phyloP scores from a whole-genome alignment of 1,140 invertebrate species.

The Zaprionus davidi region DNA sequence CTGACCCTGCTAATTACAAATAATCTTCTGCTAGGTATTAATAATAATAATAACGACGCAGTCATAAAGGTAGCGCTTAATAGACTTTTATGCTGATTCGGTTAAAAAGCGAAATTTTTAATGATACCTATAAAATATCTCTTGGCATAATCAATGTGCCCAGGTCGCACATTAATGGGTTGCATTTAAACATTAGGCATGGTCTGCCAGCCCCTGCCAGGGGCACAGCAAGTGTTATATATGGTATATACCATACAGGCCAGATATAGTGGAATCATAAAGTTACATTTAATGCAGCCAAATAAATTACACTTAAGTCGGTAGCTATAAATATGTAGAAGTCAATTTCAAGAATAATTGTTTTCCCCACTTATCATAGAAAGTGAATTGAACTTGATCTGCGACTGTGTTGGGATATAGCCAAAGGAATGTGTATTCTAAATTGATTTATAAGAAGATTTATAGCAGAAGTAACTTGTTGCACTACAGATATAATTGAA shows the following conservation, averaged over 20 bases:
- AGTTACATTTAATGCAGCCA: constrained; percentile 9
- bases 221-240: constrained; percentile 32
- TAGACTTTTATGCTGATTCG: constrained; percentile 59
- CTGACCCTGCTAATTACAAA: background rate
- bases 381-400: background rate
- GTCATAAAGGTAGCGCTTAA: constrained; percentile 50
- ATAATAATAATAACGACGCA: background rate
- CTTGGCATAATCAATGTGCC: constrained; percentile 50
- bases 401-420: background rate
- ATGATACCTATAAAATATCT: constrained; percentile 53
- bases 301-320: constrained; percentile 2
- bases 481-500: background rate
- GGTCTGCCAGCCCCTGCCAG: background rate
- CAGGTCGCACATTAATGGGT: constrained; percentile 30
- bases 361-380: background rate
- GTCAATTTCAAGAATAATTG: constrained; percentile 2
- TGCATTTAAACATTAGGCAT: constrained; percentile 4
- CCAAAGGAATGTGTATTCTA: background rate
- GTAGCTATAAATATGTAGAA: constrained; percentile 8
- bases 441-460: background rate
- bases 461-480: background rate
- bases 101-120: constrained; percentile 51
- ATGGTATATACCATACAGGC: constrained; percentile 10
- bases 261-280: constrained; percentile 13
- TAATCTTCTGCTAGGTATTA: constrained; percentile 7